Evolutionary conservation across 2,888 invertebrate species (phyloP), one percentile per base, ranked within the genome.

Genomic region (Salpingus planirostris): DNA sequence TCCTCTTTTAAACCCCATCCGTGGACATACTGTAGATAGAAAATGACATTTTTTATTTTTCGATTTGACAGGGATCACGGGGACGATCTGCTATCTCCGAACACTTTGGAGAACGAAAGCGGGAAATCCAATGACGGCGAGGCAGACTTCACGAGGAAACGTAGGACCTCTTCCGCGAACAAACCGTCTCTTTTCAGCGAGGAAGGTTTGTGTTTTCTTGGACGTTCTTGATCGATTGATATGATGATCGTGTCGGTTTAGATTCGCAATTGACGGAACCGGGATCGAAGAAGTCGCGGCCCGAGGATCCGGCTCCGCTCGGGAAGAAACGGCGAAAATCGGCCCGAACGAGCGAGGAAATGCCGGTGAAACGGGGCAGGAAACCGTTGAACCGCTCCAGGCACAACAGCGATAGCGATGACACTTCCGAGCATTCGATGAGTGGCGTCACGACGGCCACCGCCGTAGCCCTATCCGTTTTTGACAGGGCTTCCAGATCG

Each of bases 341-440:
- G 3, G 49, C 55, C 29, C 55, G 62, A 32, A 59, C 65, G 2
- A 68, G 70, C 23, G 70, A 71, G 8, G 59, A 59, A 23, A 47
- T 43, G 3, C 51, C 53, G 6, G 23, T 42, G 2, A 63, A 64
- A 49, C 53, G 60, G 11, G 59, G 57, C 6, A 51, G 60, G 28
- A 63, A 56, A 40, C 55, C 59, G 7, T 25, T 31, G 13, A 55
- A 62, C 55, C 42, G 68, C 62, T 47, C 72, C 62, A 46, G 71
- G 58, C 43, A 71, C 59, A 60, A 76, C 60, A 60, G 78, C 64
- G 60, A 79, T 61, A 62, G 70, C 50, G 61, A 72, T 59, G 64
- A 63, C 42, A 71, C 70, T 26, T 73, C 74, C 3, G 75, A 75
- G 57, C 69, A 71, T 32, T 38, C 33, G 25, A 28, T 46, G 11